Base-by-base conservation (phyloP, 2,888 invertebrate species). In the Cosmia trapezina region DNA sequence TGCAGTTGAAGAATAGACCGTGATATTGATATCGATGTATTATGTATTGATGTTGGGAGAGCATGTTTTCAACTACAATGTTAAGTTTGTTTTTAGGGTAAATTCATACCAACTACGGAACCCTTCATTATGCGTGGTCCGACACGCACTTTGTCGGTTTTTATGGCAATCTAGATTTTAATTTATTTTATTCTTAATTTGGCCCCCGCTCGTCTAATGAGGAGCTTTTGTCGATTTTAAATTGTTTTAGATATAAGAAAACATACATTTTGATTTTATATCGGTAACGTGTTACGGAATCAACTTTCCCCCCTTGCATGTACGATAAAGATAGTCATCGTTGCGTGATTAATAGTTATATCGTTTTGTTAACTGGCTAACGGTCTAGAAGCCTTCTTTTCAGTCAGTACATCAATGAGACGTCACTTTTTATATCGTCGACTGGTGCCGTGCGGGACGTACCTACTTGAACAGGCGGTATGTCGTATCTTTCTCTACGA, bases 381-480 rank as follows among this genome's bases (percentile, higher is more conserved):
- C 94, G 93, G 93, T 89, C 86, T 91, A 91, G 89, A 89, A 91
- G 90, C 86, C 87, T 91, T 91, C 89, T 85, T 92, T 93, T 91
- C 89, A 90, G 90, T 91, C 93, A 90, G 94, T 94, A 93, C 93
- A 94, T 94, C 94, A 94, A 94, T 94, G 90, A 90, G 91, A 91
- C 91, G 94, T 94, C 94, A 94, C 88, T 93, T 94, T 94, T 93
- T 94, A 90, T 93, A 86, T 78, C 81, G 83, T 79, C 83, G 73
- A 81, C 73, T 81, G 80, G 82, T 76, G 28, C 28, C 28, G 28
- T 28, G 72, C 73, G 54, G 71, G 79, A 76, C 56, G 66, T 67
- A 65, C n/a, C n/a, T n/a, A n/a, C 72, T 80, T 76, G 73, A 83
- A 86, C 86, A 81, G 78, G 80, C 86, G 89, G 90, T 91, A 90